phyloP scores from a whole-genome alignment of 2,113 vertebrate species.

The Helogale parvula region DNA sequence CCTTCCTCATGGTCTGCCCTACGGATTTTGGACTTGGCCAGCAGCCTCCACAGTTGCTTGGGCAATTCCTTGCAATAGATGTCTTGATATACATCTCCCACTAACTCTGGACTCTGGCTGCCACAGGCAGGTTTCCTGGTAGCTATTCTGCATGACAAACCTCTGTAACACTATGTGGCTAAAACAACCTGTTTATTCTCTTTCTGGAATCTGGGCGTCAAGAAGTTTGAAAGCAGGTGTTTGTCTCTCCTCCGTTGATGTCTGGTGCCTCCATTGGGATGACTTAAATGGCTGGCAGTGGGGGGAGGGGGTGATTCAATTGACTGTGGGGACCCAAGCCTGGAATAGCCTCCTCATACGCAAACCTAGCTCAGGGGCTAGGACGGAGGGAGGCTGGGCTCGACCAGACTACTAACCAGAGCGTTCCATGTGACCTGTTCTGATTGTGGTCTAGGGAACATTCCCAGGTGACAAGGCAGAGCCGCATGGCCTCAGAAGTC shows the following conservation, averaged over 20 bases:
- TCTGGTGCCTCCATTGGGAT: neutral
- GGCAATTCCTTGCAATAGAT: neutral
- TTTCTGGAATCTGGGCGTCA: neutral
- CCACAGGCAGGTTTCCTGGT: neutral
- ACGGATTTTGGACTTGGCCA: neutral
- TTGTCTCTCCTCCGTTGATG: neutral
- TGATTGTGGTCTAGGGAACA: neutral
- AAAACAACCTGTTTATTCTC: neutral
- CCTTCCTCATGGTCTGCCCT: neutral
- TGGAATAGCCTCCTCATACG: neutral
- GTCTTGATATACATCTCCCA: neutral
- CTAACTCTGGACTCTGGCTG: neutral
- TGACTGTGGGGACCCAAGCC: neutral
- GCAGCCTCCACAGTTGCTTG: neutral
- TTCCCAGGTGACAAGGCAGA: neutral
- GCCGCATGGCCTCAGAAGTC: neutral
- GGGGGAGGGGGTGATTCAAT: neutral
- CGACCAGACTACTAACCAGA: accelerated
- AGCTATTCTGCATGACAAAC: neutral
- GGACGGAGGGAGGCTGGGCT: neutral
- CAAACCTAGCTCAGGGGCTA: neutral
- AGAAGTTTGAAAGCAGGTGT: neutral
- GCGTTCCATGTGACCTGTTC: neutral
- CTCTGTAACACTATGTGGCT: neutral
- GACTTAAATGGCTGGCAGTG: neutral